Base-by-base conservation (phyloP, 2,888 invertebrate genomes). In the Linnaemya tessellans region DNA sequence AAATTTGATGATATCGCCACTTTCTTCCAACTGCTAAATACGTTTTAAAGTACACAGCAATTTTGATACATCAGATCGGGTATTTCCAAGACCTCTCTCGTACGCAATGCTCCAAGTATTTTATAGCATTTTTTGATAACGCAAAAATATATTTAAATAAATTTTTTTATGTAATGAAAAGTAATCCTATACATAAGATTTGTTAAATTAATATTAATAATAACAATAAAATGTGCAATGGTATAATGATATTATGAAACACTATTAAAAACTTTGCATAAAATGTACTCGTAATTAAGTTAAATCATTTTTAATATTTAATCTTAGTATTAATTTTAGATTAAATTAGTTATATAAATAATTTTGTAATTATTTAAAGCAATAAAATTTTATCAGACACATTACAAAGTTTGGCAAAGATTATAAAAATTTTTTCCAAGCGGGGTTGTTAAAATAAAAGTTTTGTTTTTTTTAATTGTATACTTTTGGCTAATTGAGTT, bases 161-260 rank as follows among this genome's bases (percentile, higher is more conserved):
- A 62, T 56, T 67, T 74, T 80, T 80, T 74, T 73, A 60, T 67
- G 25, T 49, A 74, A 74, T 67, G 49, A 80, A 60, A 60, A 54
- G 68, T 74, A 84, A 49, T 56, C 13, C 11, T 78, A 71, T 71
- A 20, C 15, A 30, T 80, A 67, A 80, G 38, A 62, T 67, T 58
- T 86, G 80, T 80, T 83, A 81, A 84, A 75, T 65, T 25, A 64
- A 51, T 68, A 74, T 46, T 46, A 35, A 62, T 46, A 51, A 65
- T 65, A 74, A 68, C 11, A 30, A 74, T 46, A 79, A 54, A 56
- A 54, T 67, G 77, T 83, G 80, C 73, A 79, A 84, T 86, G 73
- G 73, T 74, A 77, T 71, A 74, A 71, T 80, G 22, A 77, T 51
- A 74, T 62, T 77, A 64, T 62, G 49, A 75, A 58, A 73, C 46